phyloP scores from a whole-genome alignment of 2,113 vertebrate genomes.

The Hippocampus guttulatus region DNA sequence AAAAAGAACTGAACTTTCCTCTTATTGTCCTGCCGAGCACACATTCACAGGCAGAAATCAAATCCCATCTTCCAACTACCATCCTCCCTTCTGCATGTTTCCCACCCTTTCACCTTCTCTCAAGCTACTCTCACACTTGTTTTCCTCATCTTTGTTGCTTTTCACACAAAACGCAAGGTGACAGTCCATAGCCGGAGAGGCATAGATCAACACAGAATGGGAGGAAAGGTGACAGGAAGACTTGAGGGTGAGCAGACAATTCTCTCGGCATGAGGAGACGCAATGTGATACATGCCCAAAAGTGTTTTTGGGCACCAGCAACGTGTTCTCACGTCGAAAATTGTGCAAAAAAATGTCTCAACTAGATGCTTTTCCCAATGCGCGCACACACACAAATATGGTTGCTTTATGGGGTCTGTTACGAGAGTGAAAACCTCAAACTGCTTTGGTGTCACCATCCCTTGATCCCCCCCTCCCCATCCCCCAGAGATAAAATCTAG shows the following conservation, averaged over 20 bases:
- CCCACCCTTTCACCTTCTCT: constrained; percentile 35
- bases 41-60: constrained; percentile 10
- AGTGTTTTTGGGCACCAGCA: not conserved
- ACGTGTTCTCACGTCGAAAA: not conserved
- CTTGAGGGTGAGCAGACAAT: constrained; percentile 29
- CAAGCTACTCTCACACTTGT: constrained; percentile 28
- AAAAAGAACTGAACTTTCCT: not conserved
- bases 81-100: constrained; percentile 22
- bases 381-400: not conserved
- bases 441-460: not conserved
- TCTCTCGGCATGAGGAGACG: constrained; percentile 22
- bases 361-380: not conserved
- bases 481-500: not conserved
- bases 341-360: not conserved
- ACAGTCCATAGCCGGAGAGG: constrained; percentile 51
- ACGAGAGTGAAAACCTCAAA: not conserved
- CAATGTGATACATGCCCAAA: constrained; percentile 8
- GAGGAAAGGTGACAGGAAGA: constrained; percentile 23
- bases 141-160: constrained; percentile 22
- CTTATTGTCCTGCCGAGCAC: not conserved
- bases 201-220: constrained; percentile 31
- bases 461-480: no score
- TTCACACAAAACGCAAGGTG: constrained; percentile 52
- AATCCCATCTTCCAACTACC: constrained; percentile 28
- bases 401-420: not conserved